A percentile compares a stretch with the other conserved stretches of the same genome.
phyloP scores from a whole-genome alignment of 2,888 invertebrate species.

The Timandra comae region DNA sequence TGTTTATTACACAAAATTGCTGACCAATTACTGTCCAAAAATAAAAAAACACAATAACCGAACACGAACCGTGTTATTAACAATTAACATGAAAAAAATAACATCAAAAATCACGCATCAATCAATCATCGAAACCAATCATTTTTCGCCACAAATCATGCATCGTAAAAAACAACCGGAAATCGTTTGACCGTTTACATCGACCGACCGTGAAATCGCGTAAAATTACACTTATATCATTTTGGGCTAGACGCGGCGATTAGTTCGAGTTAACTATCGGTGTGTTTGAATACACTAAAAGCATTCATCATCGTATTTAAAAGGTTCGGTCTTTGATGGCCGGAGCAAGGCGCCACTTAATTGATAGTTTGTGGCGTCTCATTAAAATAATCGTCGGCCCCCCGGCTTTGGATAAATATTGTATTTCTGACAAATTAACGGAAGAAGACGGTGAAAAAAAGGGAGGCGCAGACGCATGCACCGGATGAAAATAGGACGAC shows the following conservation, averaged over 20 bases:
- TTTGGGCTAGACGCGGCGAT: conserved; percentile 4
- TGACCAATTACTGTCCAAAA: conserved; percentile 19
- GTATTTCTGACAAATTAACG: conserved; percentile 67
- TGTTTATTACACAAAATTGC: conserved; percentile 23
- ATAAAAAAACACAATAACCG: conserved; percentile 15
- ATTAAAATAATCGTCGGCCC: conserved; percentile 53
- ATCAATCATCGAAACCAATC: conserved; percentile 20
- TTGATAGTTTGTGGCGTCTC: conserved; percentile 59
- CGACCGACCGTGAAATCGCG: conserved; percentile 16
- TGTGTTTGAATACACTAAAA: conserved; percentile 14
- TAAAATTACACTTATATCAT: conserved; percentile 16
- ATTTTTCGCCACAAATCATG: conserved; percentile 19
- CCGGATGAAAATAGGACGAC: not conserved
- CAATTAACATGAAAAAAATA: conserved; percentile 15
- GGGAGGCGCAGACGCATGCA: conserved; percentile 4
- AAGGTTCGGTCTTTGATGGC: conserved; percentile 31
- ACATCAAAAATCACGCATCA: conserved; percentile 15
- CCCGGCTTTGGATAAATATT: conserved; percentile 62
- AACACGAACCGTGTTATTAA: conserved; percentile 21
- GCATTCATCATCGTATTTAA: conserved; percentile 23
- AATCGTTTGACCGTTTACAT: conserved; percentile 13
- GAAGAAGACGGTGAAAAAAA: conserved; percentile 43
- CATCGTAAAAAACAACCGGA: conserved; percentile 8
- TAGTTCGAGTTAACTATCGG: conserved; percentile 3
- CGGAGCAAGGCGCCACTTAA: conserved; percentile 58